Percentiles rank a stretch among this genome's conserved stretches.
Evolutionary conservation across 2,797 vertebrate genomes (phyloP).

Genomic region (Crotalus adamanteus): DNA sequence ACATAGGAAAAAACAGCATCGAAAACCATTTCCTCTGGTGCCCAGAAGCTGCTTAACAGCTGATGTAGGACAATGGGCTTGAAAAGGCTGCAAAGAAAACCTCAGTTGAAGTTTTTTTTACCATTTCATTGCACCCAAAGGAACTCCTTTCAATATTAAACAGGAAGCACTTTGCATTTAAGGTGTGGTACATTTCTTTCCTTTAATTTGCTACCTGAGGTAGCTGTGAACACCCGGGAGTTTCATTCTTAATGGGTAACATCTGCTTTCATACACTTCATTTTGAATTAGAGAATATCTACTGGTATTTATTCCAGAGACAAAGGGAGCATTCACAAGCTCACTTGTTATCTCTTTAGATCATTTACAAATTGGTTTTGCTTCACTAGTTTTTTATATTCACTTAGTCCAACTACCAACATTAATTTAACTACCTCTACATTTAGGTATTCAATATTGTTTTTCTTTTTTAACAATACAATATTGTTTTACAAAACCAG

Average conservation of each 20-base stretch:
- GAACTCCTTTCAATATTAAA: conserved; percentile 21
- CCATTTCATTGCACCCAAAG: fast-evolving
- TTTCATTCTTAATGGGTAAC: background rate
- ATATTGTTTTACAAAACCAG: background rate
- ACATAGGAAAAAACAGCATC: background rate
- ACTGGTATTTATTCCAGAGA: background rate
- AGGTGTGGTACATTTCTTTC: conserved; percentile 22
- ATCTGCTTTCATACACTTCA: background rate
- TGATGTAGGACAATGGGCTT: conserved; percentile 7
- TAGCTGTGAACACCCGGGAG: background rate
- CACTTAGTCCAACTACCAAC: background rate
- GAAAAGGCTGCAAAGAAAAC: conserved; percentile 26
- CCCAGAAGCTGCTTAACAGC: conserved; percentile 19
- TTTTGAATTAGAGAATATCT: background rate
- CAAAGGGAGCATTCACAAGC: background rate
- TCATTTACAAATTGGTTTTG: background rate
- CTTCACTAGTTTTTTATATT: background rate
- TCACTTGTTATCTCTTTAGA: background rate
- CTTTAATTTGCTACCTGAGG: conserved; percentile 1
- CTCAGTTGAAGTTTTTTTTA: conserved; percentile 32
- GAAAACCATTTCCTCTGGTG: background rate
- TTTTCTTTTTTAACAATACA: background rate
- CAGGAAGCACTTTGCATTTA: conserved; percentile 38
- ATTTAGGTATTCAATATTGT: background rate
- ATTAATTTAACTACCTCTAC: background rate